Evolutionary conservation across 2,797 vertebrate species (phyloP).

Genomic region (Nyctalus aviator): DNA sequence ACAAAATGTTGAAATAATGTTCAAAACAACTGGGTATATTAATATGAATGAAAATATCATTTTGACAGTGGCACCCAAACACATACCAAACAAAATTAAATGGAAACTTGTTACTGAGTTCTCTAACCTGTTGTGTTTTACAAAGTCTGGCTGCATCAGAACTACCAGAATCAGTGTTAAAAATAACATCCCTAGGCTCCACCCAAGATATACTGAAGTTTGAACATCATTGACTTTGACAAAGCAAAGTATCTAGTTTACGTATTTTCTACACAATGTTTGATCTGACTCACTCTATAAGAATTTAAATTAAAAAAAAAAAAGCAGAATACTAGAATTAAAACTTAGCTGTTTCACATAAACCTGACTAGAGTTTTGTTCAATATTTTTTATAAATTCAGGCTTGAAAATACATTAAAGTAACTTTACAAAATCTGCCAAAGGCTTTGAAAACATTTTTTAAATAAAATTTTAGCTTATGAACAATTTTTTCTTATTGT

Average conservation of each 20-base stretch:
- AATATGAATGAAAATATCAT: conserved; percentile 19
- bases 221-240: neutral
- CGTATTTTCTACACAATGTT: neutral
- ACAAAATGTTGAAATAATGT: conserved; percentile 36
- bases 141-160: neutral
- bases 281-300: neutral
- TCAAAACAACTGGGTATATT: neutral
- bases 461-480: conserved; percentile 36
- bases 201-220: neutral
- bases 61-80: neutral
- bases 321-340: conserved; percentile 24
- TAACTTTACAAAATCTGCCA: conserved; percentile 4
- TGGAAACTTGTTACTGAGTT: neutral
- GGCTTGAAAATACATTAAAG: conserved; percentile 27
- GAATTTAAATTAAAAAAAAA: conserved; percentile 46
- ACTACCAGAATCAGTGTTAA: neutral
- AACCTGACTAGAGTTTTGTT: conserved; percentile 22
- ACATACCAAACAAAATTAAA: neutral
- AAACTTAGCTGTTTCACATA: conserved; percentile 2
- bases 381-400: conserved; percentile 15
- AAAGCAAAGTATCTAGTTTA: neutral
- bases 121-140: neutral
- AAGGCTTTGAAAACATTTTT: conserved; percentile 13
- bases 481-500: conserved; percentile 17
- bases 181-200: neutral